Conservation (phyloP, 2,113 vertebrate species). For the Kryptolebias marmoratus region DNA sequence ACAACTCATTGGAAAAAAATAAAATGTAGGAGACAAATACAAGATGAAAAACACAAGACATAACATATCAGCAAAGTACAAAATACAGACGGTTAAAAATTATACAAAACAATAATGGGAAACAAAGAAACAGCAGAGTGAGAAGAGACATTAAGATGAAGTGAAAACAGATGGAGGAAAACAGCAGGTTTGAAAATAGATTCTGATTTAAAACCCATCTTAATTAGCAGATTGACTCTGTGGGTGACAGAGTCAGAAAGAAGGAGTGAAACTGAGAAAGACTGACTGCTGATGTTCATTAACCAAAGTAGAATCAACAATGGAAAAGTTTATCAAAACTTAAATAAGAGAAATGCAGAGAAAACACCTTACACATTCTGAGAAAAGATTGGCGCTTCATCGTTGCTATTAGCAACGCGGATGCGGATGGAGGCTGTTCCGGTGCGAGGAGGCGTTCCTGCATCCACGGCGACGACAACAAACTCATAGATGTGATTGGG, state of each 20-base stretch:
- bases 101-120: slow-evolving; percentile 13
- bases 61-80: not conserved
- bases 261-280: slow-evolving; percentile 9
- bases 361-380: slow-evolving; percentile 80
- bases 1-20: not conserved
- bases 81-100: not conserved
- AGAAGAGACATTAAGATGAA: slow-evolving; percentile 31
- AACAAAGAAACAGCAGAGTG: slow-evolving; percentile 21
- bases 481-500: slow-evolving; percentile 91
- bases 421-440: slow-evolving; percentile 87
- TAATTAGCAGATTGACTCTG: slow-evolving; percentile 42
- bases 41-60: not conserved
- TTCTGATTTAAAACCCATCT: slow-evolving; percentile 46
- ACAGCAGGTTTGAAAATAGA: slow-evolving; percentile 39
- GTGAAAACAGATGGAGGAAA: slow-evolving; percentile 45
- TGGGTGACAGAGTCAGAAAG: slow-evolving; percentile 35
- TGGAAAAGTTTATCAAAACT: not conserved
- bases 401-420: slow-evolving; percentile 85
- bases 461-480: slow-evolving; percentile 87
- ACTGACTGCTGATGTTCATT: not conserved
- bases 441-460: slow-evolving; percentile 84
- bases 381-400: slow-evolving; percentile 88
- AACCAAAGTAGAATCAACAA: slow-evolving; percentile 8
- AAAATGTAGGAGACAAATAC: not conserved
- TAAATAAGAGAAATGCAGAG: not conserved